A percentile compares a stretch with the other conserved stretches of the same genome.
Evolutionary conservation across 2,797 vertebrate species (phyloP).

Genomic region (Carduelis carduelis): DNA sequence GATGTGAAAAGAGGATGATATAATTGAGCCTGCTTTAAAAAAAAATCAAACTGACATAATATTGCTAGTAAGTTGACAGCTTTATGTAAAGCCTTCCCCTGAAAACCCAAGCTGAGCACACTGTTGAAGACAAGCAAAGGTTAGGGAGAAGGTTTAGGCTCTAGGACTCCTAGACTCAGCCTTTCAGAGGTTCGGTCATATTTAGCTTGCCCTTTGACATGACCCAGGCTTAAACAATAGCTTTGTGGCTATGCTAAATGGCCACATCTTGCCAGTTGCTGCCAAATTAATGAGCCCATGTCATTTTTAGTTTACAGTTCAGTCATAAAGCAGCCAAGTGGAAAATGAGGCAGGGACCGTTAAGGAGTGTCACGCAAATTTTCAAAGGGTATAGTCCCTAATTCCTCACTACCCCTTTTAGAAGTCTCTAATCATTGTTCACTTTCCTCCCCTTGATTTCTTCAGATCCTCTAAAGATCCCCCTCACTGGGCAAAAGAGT

Average conservation of each 20-base stretch:
- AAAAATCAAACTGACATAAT: conserved; percentile 70
- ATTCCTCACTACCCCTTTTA: conserved; percentile 67
- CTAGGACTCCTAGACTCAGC: conserved; percentile 76
- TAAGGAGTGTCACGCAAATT: conserved; percentile 85
- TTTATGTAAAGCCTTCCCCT: conserved; percentile 57
- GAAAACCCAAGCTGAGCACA: conserved; percentile 59
- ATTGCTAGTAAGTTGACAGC: conserved; percentile 72
- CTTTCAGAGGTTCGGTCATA: conserved; percentile 86
- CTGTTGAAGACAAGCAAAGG: conserved; percentile 59
- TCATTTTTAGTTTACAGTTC: conserved; percentile 95
- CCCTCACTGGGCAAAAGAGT: conserved; percentile 4
- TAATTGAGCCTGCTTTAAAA: conserved; percentile 64
- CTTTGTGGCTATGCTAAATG: conserved; percentile 92
- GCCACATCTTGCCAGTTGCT: conserved; percentile 88
- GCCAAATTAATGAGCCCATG: conserved; percentile 99
- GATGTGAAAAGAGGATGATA: conserved; percentile 65
- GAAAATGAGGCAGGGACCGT: conserved; percentile 87
- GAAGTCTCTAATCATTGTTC: conserved; percentile 63
- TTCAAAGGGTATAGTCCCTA: conserved; percentile 79
- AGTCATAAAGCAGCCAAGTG: conserved; percentile 88
- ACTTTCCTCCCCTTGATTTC: conserved; percentile 41
- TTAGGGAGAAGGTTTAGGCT: conserved; percentile 65
- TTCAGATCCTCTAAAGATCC: conserved; percentile 48
- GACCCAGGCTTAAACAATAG: conserved; percentile 91
- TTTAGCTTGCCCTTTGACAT: conserved; percentile 95